Percentiles rank a stretch among this genome's conserved stretches.
These are phyloP conservation scores for Microcebus ravelobensis DNA, from an alignment of 2,113 vertebrate genomes.

Conservation along the genomic window DNA sequence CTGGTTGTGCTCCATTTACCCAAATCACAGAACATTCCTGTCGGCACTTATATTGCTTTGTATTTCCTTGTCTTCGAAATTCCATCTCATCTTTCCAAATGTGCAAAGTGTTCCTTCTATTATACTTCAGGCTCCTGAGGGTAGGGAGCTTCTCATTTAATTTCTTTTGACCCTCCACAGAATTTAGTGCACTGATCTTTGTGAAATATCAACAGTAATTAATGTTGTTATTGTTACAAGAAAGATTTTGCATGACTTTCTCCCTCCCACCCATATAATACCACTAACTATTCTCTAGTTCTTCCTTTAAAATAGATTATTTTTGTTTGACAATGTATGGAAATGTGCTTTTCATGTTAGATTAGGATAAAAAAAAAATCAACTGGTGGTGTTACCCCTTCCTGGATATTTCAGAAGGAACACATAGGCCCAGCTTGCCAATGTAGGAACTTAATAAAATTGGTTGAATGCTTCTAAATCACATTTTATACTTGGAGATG, in stretches of 20 bases:
- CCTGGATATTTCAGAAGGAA: background rate
- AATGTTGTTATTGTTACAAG: background rate
- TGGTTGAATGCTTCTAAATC: background rate
- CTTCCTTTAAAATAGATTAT: background rate
- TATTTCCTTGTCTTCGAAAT: background rate
- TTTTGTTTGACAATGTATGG: background rate
- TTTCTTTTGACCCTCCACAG: background rate
- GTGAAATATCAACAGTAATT: background rate
- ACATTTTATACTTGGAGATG: background rate
- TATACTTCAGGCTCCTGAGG: background rate
- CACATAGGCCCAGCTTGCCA: background rate
- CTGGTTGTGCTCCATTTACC: background rate
- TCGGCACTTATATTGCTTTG: rapidly evolving
- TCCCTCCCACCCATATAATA: background rate
- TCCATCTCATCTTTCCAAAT: background rate
- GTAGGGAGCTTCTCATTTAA: background rate
- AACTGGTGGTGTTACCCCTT: background rate
- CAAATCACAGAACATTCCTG: background rate
- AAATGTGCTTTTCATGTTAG: background rate
- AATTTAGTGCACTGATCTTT: background rate
- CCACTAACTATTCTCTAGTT: background rate
- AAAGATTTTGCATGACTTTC: background rate
- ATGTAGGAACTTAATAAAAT: background rate
- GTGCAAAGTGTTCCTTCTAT: background rate
- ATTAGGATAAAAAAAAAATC: background rate